Percentiles rank a stretch among this genome's conserved stretches.
phyloP scores from a whole-genome alignment of 2,113 vertebrate species.

The Mormyrus lacerda region DNA sequence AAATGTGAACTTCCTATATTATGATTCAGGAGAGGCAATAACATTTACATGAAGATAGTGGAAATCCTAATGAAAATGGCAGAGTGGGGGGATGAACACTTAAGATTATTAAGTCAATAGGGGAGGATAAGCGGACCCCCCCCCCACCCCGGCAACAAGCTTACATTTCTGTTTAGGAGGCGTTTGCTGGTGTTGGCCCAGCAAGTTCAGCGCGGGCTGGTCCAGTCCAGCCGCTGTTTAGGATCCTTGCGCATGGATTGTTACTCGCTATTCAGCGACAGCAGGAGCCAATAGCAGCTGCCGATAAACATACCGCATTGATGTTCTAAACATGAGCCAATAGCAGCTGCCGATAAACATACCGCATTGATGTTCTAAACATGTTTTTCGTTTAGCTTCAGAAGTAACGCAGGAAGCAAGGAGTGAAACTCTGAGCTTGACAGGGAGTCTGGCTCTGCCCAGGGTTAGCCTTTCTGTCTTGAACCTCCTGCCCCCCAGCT shows the following conservation, averaged over 20 bases:
- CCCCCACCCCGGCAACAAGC: not conserved
- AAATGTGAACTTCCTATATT: not conserved
- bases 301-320: no score
- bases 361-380: not conserved
- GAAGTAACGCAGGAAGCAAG: not conserved
- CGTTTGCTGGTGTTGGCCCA: not conserved
- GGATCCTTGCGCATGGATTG: not conserved
- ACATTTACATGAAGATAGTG: not conserved
- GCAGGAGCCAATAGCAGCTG: no score
- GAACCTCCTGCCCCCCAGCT: not conserved
- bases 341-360: not conserved
- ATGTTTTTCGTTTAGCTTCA: not conserved
- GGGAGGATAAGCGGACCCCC: not conserved
- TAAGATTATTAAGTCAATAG: not conserved
- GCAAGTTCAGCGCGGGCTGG: not conserved
- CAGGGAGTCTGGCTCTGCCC: not conserved
- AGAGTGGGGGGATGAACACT: constrained; percentile 1
- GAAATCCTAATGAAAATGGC: constrained; percentile 7
- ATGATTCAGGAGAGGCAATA: not conserved
- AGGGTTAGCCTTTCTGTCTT: not conserved
- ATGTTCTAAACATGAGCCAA: not conserved
- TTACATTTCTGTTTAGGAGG: not conserved
- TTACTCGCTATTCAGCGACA: not conserved
- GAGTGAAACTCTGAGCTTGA: not conserved
- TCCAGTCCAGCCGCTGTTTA: not conserved